Evolutionary conservation across 2,888 invertebrate species (phyloP), one percentile per base, ranked within the genome.

Genomic region (Leptinotarsa rubiginosa): DNA sequence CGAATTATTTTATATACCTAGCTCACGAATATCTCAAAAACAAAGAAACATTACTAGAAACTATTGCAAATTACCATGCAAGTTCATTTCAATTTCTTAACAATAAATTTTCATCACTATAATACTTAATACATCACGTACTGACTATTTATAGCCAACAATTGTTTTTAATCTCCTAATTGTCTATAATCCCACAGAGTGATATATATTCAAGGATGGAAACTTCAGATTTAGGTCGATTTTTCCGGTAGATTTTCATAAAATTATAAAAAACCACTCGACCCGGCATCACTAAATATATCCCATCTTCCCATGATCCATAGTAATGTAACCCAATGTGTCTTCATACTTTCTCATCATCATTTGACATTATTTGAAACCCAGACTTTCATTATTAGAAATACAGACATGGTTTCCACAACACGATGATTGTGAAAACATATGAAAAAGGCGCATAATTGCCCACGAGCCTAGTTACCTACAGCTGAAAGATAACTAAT

Each of bases 31-130:
- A 13, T 56, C 13, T 20, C 20, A 13, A 56, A 56, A 18, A 56
- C 18, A 56, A 56, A 56, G 22, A 20, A 56, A 22, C 56, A 56
- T 20, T 22, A 20, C 20, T 20, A 56, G 56, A 56, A 56, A 56
- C 13, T 20, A 54, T 18, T 18, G 54, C 20, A 56, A 22, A 22
- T 56, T 22, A 13, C 22, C 15, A 22, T 56, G 22, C 62, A 62
- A 62, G 62, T 25, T 62, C 31, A 62, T 62, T 62, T 41, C n/a
- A 62, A 62, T 62, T 62, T 31, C n/a, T 7, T n/a, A n/a, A 18
- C 41, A n/a, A 62, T 62, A 62, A 62, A 62, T 62, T 62, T 62
- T 41, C 62, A 62, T 62, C 62, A 62, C 10, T 62, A n/a, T 62
- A 62, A 62, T 62, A 62, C 31, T 16, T 62, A 62, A 62, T 16